Evolutionary conservation across 2,888 invertebrate genomes (phyloP), one percentile per base, ranked within the genome.

Genomic region (Microctonus hyperodae): DNA sequence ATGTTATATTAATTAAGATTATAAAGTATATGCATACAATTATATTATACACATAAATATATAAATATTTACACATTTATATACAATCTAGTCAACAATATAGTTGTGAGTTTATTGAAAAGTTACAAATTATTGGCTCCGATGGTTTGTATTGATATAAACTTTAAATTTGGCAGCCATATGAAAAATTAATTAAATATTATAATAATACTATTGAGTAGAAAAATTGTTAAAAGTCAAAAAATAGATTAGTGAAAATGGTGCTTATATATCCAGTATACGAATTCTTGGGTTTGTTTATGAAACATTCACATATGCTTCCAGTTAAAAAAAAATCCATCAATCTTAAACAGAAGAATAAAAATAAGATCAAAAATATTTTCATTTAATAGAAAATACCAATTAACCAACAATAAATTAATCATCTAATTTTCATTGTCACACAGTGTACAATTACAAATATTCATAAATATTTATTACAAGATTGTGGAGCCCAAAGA

Each of bases 141-240:
- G 74, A 77, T 78, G 70, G 40, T 80, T 81, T 80, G 75, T 81
- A 80, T 76, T 68, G 70, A 76, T 78, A 78, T 79, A 79, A 79
- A 78, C 74, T 53, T 59, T 62, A 51, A 31, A 68, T 75, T 74
- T 73, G 72, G 76, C 70, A 73, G 75, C 76, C 70, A 67, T 65
- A 64, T 40, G 61, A 50, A 66, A 53, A 55, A 67, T 25, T 25
- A 9, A 35, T 65, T 57, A 37, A 16, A 13, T 67, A 31, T 37
- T 61, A n/a, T 57, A 59, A 31, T 56, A 13, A 16, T 61, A 37
- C 50, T 44, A 37, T 57, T 67, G 61, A 22, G 35, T 28, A 65
- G 13, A 53, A 57, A 61, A 58, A 65, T 67, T 55, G 55, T 70
- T 69, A 35, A 53, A 37, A 25, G 48, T 20, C 25, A 61, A 33